Base-by-base conservation (phyloP, 2,888 invertebrate genomes). In the Hipparchia sbordonii region DNA sequence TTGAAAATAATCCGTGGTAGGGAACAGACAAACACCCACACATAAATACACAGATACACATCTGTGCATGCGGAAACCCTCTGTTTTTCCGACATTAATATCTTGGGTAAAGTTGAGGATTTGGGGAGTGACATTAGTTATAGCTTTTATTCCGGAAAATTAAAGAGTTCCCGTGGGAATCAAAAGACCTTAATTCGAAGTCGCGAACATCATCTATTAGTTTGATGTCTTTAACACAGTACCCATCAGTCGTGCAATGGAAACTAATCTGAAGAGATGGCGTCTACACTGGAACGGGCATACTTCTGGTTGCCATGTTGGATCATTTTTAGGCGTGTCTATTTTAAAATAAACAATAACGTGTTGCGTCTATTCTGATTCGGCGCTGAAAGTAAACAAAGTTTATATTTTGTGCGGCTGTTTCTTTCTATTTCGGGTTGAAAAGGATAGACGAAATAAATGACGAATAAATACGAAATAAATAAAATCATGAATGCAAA, bases 251-350 rank as follows among this genome's bases (percentile, higher is more conserved):
- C 51, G 48, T 63, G 63, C 8, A 63, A 23, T 10, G 23, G 23
- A 51, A 33, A 2, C 46, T 46, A 48, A 51, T 60, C 60, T 8
- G 6, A 61, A 46, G 62, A 54, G 70, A 70, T 70, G 70, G 52
- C 62, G 70, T 54, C 45, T 62, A 46, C 48, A 48, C 48, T 13
- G 2, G 54, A 23, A 54, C 52, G 13, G 67, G 45, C 33, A 56
- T 67, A 54, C 33, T 52, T 12, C 5, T 7, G 62, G 70, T 70
- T 54, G 70, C 70, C 70, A 70, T 70, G 56, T 54, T 63, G 70
- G 13, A 56, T 46, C 46, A 69, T 51, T 69, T 67, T 61, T 48
- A 70, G 70, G 70, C 70, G 70, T 70, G 70, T 63, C 70, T 13
- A 23, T 46, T 51, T 13, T 70, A 62, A 62, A 70, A 63, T 56